Conservation (phyloP, 2,113 vertebrate species). For the Solea senegalensis region DNA sequence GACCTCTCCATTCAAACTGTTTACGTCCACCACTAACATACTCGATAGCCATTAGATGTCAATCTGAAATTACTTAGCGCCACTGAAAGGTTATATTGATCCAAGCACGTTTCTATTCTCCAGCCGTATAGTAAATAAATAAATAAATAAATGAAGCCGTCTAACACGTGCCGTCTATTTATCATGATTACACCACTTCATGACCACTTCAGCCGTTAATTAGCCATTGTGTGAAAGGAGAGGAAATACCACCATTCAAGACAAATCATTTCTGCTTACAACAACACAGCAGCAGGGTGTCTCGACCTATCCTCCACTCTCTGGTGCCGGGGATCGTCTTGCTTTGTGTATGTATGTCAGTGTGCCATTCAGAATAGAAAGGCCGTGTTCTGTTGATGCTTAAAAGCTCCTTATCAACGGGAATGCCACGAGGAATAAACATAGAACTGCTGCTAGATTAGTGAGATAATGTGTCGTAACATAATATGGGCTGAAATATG, state of each 20-base stretch:
- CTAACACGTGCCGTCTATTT: conserved; percentile 27
- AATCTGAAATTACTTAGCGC: conserved; percentile 42
- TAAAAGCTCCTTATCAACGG: neutral
- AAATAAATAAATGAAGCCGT: conserved; percentile 31
- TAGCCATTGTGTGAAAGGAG: conserved; percentile 31
- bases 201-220: conserved; percentile 47
- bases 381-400: conserved; percentile 33
- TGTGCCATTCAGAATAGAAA: conserved; percentile 29
- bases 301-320: conserved; percentile 41
- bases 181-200: conserved; percentile 51
- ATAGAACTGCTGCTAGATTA: no score
- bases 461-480: no score
- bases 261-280: conserved; percentile 56
- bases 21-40: conserved; percentile 35
- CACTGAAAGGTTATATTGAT: conserved; percentile 57
- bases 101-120: conserved; percentile 40
- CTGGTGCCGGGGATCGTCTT: conserved; percentile 8
- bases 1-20: conserved; percentile 34
- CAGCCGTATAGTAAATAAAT: conserved; percentile 10
- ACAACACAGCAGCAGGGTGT: conserved; percentile 18
- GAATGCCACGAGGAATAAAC: no score
- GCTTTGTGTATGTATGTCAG: conserved; percentile 9
- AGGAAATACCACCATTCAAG: conserved; percentile 30
- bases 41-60: conserved; percentile 54
- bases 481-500: no score